Evolutionary conservation across 2,113 vertebrate genomes (phyloP).

Genomic region (Syngnathus scovelli): DNA sequence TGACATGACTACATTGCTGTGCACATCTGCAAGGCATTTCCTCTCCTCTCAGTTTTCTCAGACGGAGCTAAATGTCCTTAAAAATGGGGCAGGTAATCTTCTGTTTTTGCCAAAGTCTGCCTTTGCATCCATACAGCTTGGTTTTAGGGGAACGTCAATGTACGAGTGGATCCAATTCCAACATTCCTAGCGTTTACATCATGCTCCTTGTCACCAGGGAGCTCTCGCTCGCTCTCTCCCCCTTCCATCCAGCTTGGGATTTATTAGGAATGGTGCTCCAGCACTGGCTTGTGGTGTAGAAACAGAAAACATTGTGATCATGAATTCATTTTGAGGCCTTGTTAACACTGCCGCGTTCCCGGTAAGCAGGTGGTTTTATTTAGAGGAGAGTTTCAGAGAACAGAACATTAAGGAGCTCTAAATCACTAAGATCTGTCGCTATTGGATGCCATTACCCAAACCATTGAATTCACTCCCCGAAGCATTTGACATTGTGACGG

Average conservation of each 20-base stretch:
- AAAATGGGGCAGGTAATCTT: constrained; percentile 34
- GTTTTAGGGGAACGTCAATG: constrained; percentile 14
- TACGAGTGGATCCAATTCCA: constrained; percentile 37
- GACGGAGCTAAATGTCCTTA: neutral
- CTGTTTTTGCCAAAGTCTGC: constrained; percentile 37
- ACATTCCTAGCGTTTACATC: constrained; percentile 50
- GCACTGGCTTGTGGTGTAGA: constrained; percentile 43
- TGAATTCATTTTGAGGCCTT: neutral
- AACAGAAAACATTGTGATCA: constrained; percentile 25
- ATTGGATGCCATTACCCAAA: neutral
- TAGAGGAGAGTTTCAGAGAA: neutral
- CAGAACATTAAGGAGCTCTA: constrained; percentile 9
- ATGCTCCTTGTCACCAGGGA: constrained; percentile 36
- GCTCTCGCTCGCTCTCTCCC: neutral
- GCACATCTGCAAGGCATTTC: constrained; percentile 64
- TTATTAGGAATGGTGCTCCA: constrained; percentile 55
- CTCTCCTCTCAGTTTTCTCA: constrained; percentile 20
- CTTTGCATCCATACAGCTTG: neutral
- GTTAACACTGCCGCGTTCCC: neutral
- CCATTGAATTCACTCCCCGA: neutral
- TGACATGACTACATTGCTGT: constrained; percentile 31
- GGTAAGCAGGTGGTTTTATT: neutral
- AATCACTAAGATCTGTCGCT: neutral
- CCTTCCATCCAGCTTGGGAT: constrained; percentile 48
- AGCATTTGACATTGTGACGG: neutral